phyloP scores from a whole-genome alignment of 2,797 vertebrate genomes.

The Taenioides sp. region DNA sequence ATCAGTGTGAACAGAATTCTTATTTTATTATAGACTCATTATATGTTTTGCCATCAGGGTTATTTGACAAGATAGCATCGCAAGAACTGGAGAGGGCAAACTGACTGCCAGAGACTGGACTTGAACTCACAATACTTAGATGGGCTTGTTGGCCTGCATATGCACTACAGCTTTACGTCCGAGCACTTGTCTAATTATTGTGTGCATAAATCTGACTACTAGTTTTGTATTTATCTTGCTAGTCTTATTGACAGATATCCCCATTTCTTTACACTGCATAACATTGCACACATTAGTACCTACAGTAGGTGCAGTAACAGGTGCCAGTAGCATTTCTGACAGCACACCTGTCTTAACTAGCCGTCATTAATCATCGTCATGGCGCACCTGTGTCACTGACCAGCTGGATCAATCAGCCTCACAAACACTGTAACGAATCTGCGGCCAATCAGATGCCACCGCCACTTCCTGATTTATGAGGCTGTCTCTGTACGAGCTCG shows the following conservation, averaged over 20 bases:
- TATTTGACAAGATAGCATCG: too few species aligned
- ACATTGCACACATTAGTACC: background rate
- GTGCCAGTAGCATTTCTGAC: conserved; percentile 25
- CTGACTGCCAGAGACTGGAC: too few species aligned
- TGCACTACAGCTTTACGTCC: too few species aligned
- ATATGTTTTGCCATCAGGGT: background rate
- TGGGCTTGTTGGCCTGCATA: too few species aligned
- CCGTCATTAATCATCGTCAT: conserved; percentile 65
- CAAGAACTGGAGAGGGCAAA: too few species aligned
- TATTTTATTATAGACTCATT: background rate
- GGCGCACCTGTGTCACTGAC: conserved; percentile 64
- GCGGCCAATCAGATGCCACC: conserved; percentile 50
- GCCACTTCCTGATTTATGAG: conserved; percentile 69
- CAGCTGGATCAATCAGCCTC: conserved; percentile 59
- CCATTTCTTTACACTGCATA: background rate
- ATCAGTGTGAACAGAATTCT: background rate
- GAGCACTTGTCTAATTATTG: too few species aligned
- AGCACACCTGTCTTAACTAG: conserved; percentile 60
- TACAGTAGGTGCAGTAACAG: conserved; percentile 7
- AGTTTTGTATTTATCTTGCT: too few species aligned
- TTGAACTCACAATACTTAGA: too few species aligned
- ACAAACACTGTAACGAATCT: conserved; percentile 38
- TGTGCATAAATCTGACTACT: too few species aligned
- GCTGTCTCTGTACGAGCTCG: conserved; percentile 26
- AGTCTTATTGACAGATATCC: background rate